These are phyloP conservation scores for Pandion haliaetus DNA, from an alignment of 2,113 vertebrate genomes.

Conservation along the genomic window DNA sequence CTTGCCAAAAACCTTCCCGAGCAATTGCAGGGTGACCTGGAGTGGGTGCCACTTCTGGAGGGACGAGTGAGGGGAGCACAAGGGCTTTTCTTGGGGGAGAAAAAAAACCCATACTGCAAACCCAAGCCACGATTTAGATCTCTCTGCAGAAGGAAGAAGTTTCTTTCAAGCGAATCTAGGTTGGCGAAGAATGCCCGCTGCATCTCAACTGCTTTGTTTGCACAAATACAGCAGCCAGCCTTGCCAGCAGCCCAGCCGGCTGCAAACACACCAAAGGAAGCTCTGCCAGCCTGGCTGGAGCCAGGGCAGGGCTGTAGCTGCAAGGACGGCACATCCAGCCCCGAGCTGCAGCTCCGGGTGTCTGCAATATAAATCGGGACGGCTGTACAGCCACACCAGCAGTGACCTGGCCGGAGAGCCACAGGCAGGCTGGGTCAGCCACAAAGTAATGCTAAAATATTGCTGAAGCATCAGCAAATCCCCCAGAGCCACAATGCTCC, in stretches of 20 bases:
- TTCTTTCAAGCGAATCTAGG: background rate
- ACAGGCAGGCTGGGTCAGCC: background rate
- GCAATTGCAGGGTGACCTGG: background rate
- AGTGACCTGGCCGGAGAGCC: background rate
- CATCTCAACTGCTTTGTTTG: background rate
- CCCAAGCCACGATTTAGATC: background rate
- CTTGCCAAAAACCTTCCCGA: background rate
- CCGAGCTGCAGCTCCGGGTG: background rate
- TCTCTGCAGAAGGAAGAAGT: background rate
- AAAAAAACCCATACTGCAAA: background rate
- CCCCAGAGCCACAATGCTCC: background rate
- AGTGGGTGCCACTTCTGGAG: fast-evolving
- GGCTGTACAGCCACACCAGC: background rate
- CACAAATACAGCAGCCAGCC: background rate
- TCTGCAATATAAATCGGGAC: background rate
- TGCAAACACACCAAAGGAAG: background rate
- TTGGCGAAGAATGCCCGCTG: background rate
- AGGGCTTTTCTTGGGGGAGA: background rate
- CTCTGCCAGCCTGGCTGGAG: background rate
- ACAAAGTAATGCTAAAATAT: background rate
- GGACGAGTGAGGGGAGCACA: background rate
- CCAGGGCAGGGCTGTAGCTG: background rate
- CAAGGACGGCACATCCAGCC: background rate
- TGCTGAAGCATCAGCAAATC: background rate
- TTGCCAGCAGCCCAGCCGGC: background rate